Evolutionary conservation across 2,888 invertebrate species (phyloP).

Genomic region (Seira sanloemensis): DNA sequence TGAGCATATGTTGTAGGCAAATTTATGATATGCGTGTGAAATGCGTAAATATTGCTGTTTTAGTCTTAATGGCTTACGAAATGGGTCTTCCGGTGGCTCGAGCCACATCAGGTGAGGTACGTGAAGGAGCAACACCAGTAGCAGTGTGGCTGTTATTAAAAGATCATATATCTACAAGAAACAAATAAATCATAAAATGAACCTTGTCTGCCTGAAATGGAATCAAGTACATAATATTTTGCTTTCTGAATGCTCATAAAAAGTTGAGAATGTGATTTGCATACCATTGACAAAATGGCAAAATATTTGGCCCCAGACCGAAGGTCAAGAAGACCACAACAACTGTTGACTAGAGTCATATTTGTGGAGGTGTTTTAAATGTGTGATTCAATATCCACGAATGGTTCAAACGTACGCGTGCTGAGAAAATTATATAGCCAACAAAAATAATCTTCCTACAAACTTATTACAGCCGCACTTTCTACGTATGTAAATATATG

Average conservation of each 20-base stretch:
- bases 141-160: constrained; percentile 69
- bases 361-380: too few species aligned
- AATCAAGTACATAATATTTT: too few species aligned
- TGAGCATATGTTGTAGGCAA: not conserved
- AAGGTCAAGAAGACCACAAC: constrained; percentile 71
- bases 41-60: not conserved
- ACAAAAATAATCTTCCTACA: too few species aligned
- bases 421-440: too few species aligned
- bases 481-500: not conserved
- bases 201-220: too few species aligned
- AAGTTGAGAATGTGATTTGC: too few species aligned
- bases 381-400: too few species aligned
- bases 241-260: too few species aligned
- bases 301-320: constrained; percentile 70
- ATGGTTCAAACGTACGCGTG: too few species aligned
- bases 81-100: constrained; percentile 45
- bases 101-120: constrained; percentile 69
- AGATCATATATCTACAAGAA: constrained; percentile 73
- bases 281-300: constrained; percentile 72
- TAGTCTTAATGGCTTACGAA: constrained; percentile 31
- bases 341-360: constrained; percentile 71
- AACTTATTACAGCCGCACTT: not conserved
- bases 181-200: too few species aligned
- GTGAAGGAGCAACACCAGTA: constrained; percentile 68
- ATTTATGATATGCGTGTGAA: constrained; percentile 9